Evolutionary conservation across 2,113 vertebrate species (phyloP), one percentile per base, ranked within the genome.

Genomic region (Bujurquina vittata): DNA sequence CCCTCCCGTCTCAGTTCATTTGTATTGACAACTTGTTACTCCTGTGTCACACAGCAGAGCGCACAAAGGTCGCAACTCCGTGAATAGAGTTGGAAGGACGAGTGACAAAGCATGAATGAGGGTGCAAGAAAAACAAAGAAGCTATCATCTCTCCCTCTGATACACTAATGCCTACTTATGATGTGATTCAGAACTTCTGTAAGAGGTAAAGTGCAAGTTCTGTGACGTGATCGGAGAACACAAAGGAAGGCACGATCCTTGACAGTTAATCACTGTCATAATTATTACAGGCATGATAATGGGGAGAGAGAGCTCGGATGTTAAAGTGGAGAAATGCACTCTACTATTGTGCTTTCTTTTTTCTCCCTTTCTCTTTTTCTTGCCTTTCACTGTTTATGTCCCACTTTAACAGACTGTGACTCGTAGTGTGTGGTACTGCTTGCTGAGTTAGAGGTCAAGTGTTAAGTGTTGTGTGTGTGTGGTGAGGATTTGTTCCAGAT

Each of bases 1-100:
- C 1, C 57, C 54, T 26, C 72, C 77, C 73, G 86, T 56, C 83
- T 81, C 82, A 59, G 81, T 94, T 94, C 88, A 93, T 94, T 94
- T 93, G 87, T 94, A 93, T 94, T 93, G 93, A 93, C 88, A 85
- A 84, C 92, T 92, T 93, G 91, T 92, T 92, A 88, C 84, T 83
- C 80, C 33, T 76, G 61, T 88, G 85, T 86, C 83, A 59, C 83
- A 78, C 65, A 54, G 84, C 75, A 22, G 81, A 77, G 83, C 88
- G 84, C 84, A 77, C 22, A 67, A 74, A 88, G 93, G 89, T 91
- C 72, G 8, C 17, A 35, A 90, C 77, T 82, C 60, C 20, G 29
- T 90, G 92, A 92, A 91, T 90, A 59, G 87, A 86, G 87, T 84
- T 15, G 56, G 54, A 81, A 77, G 26, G 54, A 76, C 85, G 33